Evolutionary conservation across 2,797 vertebrate genomes (phyloP).

Genomic region (Gallinago stenura): DNA sequence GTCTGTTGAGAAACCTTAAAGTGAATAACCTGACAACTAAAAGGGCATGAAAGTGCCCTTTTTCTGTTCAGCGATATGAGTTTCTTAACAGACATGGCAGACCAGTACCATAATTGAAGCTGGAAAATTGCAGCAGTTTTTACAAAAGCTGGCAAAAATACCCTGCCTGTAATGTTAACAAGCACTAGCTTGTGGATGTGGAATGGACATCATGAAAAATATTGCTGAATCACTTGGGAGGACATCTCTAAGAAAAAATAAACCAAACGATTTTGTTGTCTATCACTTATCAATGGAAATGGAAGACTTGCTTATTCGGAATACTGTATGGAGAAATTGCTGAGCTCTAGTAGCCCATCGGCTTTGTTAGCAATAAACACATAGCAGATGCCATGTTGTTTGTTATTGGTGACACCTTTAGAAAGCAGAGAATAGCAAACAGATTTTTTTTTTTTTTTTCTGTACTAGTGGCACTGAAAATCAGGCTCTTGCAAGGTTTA

Average conservation of each 20-base stretch:
- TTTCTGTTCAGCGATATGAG: background rate
- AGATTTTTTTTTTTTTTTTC: conserved; percentile 25
- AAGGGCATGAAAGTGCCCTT: background rate
- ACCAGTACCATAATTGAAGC: background rate
- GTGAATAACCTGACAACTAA: background rate
- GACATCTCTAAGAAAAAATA: background rate
- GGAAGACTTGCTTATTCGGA: background rate
- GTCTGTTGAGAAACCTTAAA: background rate
- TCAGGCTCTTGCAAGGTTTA: conserved; percentile 24
- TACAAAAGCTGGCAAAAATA: background rate
- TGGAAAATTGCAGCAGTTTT: background rate
- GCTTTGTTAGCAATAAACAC: background rate
- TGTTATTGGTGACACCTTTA: conserved; percentile 52
- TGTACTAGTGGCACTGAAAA: conserved; percentile 8
- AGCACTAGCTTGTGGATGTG: background rate
- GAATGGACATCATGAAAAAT: background rate
- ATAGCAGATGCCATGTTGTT: conserved; percentile 48
- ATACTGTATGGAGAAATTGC: background rate
- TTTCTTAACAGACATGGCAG: background rate
- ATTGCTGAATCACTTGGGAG: background rate
- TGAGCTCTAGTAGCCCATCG: background rate
- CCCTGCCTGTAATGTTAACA: background rate
- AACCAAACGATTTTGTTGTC: background rate
- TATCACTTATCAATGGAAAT: background rate
- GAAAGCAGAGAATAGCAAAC: conserved; percentile 32